Evolutionary conservation across 2,888 invertebrate species (phyloP), one percentile per base, ranked within the genome.

Genomic region (Andrena minutula): DNA sequence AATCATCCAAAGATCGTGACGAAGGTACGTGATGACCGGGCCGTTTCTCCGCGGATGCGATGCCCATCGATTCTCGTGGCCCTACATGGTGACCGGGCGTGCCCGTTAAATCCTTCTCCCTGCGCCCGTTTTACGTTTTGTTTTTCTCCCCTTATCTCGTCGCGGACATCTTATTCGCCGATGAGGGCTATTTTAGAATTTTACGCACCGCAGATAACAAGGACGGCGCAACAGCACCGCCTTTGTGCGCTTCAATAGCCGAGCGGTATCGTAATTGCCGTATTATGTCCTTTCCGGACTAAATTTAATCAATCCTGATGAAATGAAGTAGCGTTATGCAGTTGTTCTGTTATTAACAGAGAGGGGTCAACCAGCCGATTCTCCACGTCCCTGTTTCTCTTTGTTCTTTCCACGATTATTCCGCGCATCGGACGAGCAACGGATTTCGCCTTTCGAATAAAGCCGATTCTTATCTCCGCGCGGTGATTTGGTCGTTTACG

Each of bases 1-100:
- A 92, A 92, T 72, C 90, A 88, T 70, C 90, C 92, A 65, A 92
- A 93, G 79, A 93, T 93, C 74, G 89, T 90, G 20, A 89, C 92
- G 41, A 93, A 90, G 93, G 93, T 93, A 83, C 71, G 87, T 56
- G 23, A 53, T 20, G 20, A 23, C 16, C 81, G 51, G n/a, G 63
- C 72, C 23, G 49, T 47, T 30, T 60, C 74, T 53, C n/a, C 20
- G 2, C 28, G 20, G 61, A 28, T 68, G 8, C n/a, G 1, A 8
- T 20, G 12, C 26, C 5, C 3, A 4, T 23, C n/a, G n/a, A 28
- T 30, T 20, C 16, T 10, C 28, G 49, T 20, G 16, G 63, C 58
- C 16, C 12, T 8, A n/a, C 53, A 32, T 2, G 32, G 1, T 10
- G 2, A 51, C 16, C 49, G 32, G 6, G 16, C 28, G 30, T 65